These are phyloP conservation scores for Apistogramma diplotaenia DNA, from an alignment of 2,113 vertebrate genomes.

Conservation along the genomic window DNA sequence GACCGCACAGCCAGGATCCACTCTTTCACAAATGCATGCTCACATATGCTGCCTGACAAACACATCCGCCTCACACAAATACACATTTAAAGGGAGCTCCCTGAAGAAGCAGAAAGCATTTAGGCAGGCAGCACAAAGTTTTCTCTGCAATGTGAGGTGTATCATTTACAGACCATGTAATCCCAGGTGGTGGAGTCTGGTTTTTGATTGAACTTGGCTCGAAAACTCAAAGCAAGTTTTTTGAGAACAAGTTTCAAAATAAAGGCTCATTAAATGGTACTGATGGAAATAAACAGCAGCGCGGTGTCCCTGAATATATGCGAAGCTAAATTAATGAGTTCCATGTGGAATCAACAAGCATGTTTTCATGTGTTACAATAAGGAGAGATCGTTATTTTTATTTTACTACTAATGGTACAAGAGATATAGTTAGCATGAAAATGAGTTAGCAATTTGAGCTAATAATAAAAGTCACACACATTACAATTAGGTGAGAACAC, in stretches of 20 bases:
- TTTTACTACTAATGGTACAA: not conserved
- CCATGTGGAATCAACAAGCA: conserved; percentile 1
- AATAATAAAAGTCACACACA: not conserved
- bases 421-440: not conserved
- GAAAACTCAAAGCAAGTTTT: not conserved
- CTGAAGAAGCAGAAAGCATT: not conserved
- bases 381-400: not conserved
- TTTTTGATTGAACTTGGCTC: not conserved
- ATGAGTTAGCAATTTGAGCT: not conserved
- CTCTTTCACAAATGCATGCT: conserved; percentile 16
- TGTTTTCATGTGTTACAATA: not conserved
- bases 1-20: conserved; percentile 23
- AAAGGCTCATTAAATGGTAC: conserved; percentile 28
- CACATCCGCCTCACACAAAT: not conserved
- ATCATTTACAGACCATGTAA: not conserved
- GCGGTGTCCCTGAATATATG: not conserved
- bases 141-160: not conserved
- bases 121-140: conserved; percentile 27
- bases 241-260: conserved; percentile 1
- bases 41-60: conserved; percentile 1
- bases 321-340: conserved; percentile 36
- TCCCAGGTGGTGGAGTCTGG: conserved; percentile 18
- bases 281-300: not conserved
- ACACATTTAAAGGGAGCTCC: not conserved
- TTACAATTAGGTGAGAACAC: not conserved